These are phyloP conservation scores for Akabosia matsudoensis DNA, from an alignment of 1,140 invertebrate genomes.

Conservation along the genomic window DNA sequence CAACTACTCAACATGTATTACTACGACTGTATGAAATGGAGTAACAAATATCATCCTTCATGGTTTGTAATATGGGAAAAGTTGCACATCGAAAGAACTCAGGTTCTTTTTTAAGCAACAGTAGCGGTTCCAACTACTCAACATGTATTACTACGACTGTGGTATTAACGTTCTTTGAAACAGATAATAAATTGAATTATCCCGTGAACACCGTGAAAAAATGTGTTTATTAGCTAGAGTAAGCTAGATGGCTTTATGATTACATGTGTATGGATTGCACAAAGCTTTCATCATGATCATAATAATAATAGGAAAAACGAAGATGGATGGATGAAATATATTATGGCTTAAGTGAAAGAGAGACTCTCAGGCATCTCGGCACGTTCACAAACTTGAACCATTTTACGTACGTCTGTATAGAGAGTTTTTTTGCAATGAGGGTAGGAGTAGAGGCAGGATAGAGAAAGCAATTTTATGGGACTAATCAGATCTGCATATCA, in stretches of 20 bases:
- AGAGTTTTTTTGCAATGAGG: not conserved
- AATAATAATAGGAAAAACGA: constrained; percentile 18
- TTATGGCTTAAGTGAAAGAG: not conserved
- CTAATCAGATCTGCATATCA: constrained; percentile 30
- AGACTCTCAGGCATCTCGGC: not conserved
- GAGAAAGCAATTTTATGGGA: constrained; percentile 20
- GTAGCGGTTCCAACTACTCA: not conserved
- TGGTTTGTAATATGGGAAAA: too few relatives aligned
- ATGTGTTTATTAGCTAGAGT: constrained; percentile 25
- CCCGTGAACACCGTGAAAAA: constrained; percentile 20
- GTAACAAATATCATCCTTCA: too few relatives aligned
- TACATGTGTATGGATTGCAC: constrained; percentile 3
- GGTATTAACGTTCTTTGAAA: constrained; percentile 24
- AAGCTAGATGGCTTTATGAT: constrained; percentile 23
- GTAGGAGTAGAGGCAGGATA: constrained; percentile 7
- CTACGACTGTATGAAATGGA: too few relatives aligned
- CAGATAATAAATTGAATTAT: constrained; percentile 24
- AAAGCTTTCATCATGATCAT: constrained; percentile 8
- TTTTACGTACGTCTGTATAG: not conserved
- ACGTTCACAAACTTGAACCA: not conserved
- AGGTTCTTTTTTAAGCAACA: not conserved
- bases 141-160: not conserved
- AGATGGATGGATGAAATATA: constrained; percentile 9
- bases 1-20: not conserved
- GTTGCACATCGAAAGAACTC: not conserved